A percentile compares a stretch with the other conserved stretches of the same genome.
Evolutionary conservation across 1,140 invertebrate genomes (phyloP).

Genomic region (Diabrotica virgifera): DNA sequence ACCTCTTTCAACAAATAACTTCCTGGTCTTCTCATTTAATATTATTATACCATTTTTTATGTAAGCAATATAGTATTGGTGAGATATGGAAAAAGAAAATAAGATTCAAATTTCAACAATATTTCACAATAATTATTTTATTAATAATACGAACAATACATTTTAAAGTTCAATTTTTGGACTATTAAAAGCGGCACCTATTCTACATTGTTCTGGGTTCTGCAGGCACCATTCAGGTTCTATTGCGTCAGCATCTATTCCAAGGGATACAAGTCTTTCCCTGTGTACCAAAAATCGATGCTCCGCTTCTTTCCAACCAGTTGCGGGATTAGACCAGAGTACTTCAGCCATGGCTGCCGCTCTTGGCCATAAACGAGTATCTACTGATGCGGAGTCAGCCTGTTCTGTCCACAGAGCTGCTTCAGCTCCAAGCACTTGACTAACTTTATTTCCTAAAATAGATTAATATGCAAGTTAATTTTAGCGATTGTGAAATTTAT

Average conservation of each 20-base stretch:
- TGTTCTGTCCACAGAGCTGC: slow-evolving; percentile 81
- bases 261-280: slow-evolving; percentile 65
- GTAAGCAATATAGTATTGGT: too few relatives aligned
- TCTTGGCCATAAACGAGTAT: slow-evolving; percentile 73
- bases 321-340: slow-evolving; percentile 68
- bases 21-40: too few relatives aligned
- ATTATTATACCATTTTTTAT: too few relatives aligned
- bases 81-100: too few relatives aligned
- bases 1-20: too few relatives aligned
- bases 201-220: slow-evolving; percentile 67
- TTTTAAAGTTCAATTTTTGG: not conserved
- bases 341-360: slow-evolving; percentile 77
- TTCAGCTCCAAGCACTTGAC: slow-evolving; percentile 62
- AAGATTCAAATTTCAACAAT: too few relatives aligned
- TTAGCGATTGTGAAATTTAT: too few relatives aligned
- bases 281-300: slow-evolving; percentile 66
- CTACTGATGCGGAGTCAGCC: slow-evolving; percentile 62
- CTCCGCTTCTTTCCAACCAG: slow-evolving; percentile 62
- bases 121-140: too few relatives aligned
- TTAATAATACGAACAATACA: too few relatives aligned
- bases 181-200: slow-evolving; percentile 38
- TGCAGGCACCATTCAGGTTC: slow-evolving; percentile 81
- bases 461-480: too few relatives aligned
- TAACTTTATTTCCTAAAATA: slow-evolving; percentile 28
- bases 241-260: slow-evolving; percentile 65